These are phyloP conservation scores for Yponomeuta plumbellus DNA, from an alignment of 2,888 invertebrate species.

Conservation along the genomic window DNA sequence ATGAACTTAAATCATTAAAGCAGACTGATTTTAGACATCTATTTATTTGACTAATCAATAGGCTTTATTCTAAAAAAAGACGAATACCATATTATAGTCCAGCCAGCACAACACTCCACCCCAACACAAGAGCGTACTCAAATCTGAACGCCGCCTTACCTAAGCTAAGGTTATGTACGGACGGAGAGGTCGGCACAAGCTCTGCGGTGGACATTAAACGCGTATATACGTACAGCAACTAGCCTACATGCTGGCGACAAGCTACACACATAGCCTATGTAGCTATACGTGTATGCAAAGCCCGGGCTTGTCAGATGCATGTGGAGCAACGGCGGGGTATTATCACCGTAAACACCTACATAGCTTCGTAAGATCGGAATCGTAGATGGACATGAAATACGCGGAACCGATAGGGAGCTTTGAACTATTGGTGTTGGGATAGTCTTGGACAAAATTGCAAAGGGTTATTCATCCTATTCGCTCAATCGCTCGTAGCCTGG, in stretches of 20 bases:
- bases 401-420: background rate
- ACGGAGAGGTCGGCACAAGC: slow-evolving; percentile 13
- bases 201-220: slow-evolving; percentile 14
- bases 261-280: slow-evolving; percentile 9
- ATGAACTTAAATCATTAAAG: too few species aligned
- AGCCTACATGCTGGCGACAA: slow-evolving; percentile 2
- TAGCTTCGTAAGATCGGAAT: background rate
- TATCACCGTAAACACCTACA: slow-evolving; percentile 25
- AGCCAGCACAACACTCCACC: too few species aligned
- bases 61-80: too few species aligned
- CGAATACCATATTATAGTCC: too few species aligned
- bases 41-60: too few species aligned
- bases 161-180: slow-evolving; percentile 13
- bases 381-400: background rate
- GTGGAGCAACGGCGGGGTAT: background rate
- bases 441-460: too few species aligned
- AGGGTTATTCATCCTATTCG: too few species aligned
- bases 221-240: background rate
- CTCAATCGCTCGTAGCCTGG: too few species aligned
- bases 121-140: background rate
- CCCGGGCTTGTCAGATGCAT: slow-evolving; percentile 15
- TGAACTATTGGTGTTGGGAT: too few species aligned
- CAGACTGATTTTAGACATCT: too few species aligned
- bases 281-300: background rate
- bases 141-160: slow-evolving; percentile 7